Percentiles rank a stretch among this genome's conserved stretches.
phyloP scores from a whole-genome alignment of 2,113 vertebrate species.

The Chrysochloris asiatica region DNA sequence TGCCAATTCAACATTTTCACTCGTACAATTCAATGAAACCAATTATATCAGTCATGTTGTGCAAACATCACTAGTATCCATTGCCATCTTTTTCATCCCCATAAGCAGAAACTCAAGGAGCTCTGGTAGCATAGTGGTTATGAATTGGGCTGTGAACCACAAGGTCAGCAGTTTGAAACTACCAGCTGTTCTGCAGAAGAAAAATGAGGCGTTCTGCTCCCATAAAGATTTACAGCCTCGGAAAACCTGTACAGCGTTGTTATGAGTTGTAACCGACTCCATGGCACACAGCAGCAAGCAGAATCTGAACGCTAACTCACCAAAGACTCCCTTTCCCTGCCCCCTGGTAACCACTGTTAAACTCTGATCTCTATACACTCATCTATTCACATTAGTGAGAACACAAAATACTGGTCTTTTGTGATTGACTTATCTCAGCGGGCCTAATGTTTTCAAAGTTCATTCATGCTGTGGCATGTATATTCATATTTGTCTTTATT shows the following conservation, averaged over 20 bases:
- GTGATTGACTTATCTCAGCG: background rate
- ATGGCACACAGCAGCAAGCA: too few relatives aligned
- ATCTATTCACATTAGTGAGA: background rate
- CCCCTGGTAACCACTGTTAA: background rate
- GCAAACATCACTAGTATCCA: background rate
- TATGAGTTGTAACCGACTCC: too few relatives aligned
- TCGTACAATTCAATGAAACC: background rate
- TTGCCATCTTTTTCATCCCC: background rate
- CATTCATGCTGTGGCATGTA: background rate
- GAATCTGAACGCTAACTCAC: background rate
- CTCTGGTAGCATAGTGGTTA: too few relatives aligned
- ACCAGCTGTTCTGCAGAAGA: too few relatives aligned
- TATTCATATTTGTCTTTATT: background rate
- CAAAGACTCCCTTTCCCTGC: background rate
- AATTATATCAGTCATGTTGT: background rate
- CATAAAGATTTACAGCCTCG: too few relatives aligned
- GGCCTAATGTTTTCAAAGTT: background rate
- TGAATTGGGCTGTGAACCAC: too few relatives aligned
- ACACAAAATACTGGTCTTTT: background rate
- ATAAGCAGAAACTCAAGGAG: background rate
- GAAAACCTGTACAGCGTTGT: too few relatives aligned
- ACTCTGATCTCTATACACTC: background rate
- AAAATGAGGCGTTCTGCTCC: too few relatives aligned
- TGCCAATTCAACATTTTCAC: background rate
- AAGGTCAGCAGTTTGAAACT: too few relatives aligned